These are phyloP conservation scores for Zenarchopterus dispar DNA, from an alignment of 2,797 vertebrate genomes.

Conservation along the genomic window DNA sequence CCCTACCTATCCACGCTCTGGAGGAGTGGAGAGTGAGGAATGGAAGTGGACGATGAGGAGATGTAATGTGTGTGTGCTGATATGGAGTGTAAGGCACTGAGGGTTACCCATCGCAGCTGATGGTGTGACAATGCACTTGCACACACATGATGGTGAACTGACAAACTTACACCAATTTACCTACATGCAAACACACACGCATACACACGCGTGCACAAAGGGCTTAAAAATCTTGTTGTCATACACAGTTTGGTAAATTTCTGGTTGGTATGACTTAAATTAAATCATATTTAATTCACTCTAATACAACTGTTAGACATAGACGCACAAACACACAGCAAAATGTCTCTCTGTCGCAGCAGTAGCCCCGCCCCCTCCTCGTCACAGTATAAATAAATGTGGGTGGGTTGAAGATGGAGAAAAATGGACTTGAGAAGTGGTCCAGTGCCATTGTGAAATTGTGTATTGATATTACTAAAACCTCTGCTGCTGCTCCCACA, in stretches of 20 bases:
- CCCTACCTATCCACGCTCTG: constrained; percentile 11
- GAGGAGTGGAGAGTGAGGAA: constrained; percentile 1
- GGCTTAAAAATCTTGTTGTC: background rate
- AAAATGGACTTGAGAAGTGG: constrained; percentile 37
- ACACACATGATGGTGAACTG: constrained; percentile 10
- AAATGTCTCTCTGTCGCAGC: constrained; percentile 53
- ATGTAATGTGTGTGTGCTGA: constrained; percentile 10
- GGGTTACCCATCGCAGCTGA: constrained; percentile 71
- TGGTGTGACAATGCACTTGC: constrained; percentile 49
- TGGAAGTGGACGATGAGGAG: constrained; percentile 16
- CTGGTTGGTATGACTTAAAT: background rate
- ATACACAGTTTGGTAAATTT: background rate
- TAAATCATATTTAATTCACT: no score
- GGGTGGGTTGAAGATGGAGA: constrained; percentile 21
- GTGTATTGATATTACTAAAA: constrained; percentile 58
- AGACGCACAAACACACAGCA: constrained; percentile 16
- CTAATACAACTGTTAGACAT: background rate
- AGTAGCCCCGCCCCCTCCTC: constrained; percentile 34
- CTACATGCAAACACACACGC: background rate
- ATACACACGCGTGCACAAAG: background rate
- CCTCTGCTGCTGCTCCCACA: constrained; percentile 42
- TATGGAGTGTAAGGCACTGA: constrained; percentile 80
- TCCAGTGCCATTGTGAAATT: constrained; percentile 80
- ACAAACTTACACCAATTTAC: background rate
- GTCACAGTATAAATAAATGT: constrained; percentile 21